Base-by-base conservation (phyloP, 2,888 invertebrate species). In the Xestia rhomboidea region DNA sequence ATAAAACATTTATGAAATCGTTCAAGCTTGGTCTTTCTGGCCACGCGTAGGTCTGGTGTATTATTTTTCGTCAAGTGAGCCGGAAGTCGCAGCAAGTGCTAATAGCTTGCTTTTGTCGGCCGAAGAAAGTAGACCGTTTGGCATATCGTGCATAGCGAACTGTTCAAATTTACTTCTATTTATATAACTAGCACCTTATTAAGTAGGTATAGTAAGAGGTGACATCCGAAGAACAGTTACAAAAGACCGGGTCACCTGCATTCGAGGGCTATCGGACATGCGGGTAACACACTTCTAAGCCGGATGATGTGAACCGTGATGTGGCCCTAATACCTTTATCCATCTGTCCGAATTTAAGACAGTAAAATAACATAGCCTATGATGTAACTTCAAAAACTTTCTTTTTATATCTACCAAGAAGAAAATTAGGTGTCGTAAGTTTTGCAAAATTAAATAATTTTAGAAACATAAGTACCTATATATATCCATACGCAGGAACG, bases 181-280 rank as follows among this genome's bases (percentile, higher is more conserved):
- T 93, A 94, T 94, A 92, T 92, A 95, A 95, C 92, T 95, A 94
- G 89, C 95, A 92, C 93, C 93, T 94, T 93, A n/a, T n/a, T n/a
- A n/a, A 92, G 93, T 93, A 93, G 92, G 89, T 88, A 88, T 92
- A 90, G 92, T 92, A 91, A 92, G 91, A 93, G 92, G 92, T 93
- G 95, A 94, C 94, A 95, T 92, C 92, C 91, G 87, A 94, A 94
- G 92, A 91, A 96, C 96, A 94, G 96, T 96, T 96, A 96, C 90
- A 82, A 85, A 90, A 92, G 94, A 96, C 96, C 94, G 93, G 96
- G 96, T 96, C 92, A 96, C 95, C 95, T 91, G 94, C 90, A 94
- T 94, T 93, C 87, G 89, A 91, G 88, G 84, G 84, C 86, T 90
- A 90, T 89, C 90, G 89, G 91, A 90, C 90, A 89, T 90, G 89